Conservation (phyloP, 2,888 invertebrate species). For the Ennomos fuscantarius region DNA sequence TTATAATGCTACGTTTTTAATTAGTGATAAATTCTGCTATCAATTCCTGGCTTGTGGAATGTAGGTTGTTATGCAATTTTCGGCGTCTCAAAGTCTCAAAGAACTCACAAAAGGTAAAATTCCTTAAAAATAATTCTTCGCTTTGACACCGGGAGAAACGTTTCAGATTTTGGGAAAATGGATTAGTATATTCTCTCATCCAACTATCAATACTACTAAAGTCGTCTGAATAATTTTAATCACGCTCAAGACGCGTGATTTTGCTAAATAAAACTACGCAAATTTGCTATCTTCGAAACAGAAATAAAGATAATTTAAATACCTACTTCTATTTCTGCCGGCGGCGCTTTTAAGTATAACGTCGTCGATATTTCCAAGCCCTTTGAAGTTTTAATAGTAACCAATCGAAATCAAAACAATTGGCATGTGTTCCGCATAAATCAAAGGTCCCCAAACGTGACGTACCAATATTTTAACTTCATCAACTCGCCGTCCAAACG, state of each 20-base stretch:
- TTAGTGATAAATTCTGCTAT: constrained; percentile 3
- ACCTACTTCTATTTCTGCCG: constrained; percentile 3
- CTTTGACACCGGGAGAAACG: too few species aligned
- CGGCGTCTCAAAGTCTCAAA: background rate
- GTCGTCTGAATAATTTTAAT: too few species aligned
- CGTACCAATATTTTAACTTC: constrained; percentile 4
- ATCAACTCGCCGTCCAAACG: constrained; percentile 6
- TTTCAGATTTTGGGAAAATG: too few species aligned
- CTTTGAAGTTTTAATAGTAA: constrained; percentile 16
- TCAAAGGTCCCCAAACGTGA: constrained; percentile 14
- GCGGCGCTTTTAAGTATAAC: background rate
- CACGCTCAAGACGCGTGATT: too few species aligned
- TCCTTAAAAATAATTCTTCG: too few species aligned
- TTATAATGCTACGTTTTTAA: constrained; percentile 7
- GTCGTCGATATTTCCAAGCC: constrained; percentile 5
- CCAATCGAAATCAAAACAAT: constrained; percentile 13
- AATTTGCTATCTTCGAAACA: constrained; percentile 6
- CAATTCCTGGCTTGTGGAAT: background rate
- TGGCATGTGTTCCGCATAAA: constrained; percentile 9
- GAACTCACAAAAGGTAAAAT: too few species aligned
- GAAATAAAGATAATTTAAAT: constrained; percentile 6
- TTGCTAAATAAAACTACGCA: constrained; percentile 2
- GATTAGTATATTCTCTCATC: too few species aligned
- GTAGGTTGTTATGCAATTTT: constrained; percentile 7
- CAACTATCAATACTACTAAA: too few species aligned